Percentiles rank a stretch among this genome's conserved stretches.
phyloP scores from a whole-genome alignment of 2,888 invertebrate species.

The Eristalis tenax region DNA sequence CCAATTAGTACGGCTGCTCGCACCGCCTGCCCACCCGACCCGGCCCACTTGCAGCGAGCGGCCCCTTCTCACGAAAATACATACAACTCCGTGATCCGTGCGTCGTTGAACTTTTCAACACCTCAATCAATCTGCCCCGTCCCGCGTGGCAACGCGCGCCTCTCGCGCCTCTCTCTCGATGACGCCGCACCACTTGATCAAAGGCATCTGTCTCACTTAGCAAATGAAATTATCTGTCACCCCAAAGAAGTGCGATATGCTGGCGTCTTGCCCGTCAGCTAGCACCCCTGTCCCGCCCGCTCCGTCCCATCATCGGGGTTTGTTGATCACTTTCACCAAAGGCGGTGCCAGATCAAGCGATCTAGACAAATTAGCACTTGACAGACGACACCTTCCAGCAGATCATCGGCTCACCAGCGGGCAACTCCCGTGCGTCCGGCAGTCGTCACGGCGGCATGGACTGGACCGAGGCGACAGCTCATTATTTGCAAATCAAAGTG shows the following conservation, averaged over 20 bases:
- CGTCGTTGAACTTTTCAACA: slow-evolving; percentile 63
- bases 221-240: slow-evolving; percentile 46
- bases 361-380: slow-evolving; percentile 32
- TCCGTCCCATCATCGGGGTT: too few species aligned
- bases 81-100: slow-evolving; percentile 12
- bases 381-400: slow-evolving; percentile 43
- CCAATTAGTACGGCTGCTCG: not conserved
- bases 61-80: slow-evolving; percentile 8
- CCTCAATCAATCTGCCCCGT: slow-evolving; percentile 49
- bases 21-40: not conserved
- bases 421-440: not conserved
- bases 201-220: slow-evolving; percentile 41
- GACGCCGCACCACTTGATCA: slow-evolving; percentile 42
- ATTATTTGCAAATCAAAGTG: not conserved
- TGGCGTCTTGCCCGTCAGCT: slow-evolving; percentile 53
- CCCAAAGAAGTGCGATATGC: slow-evolving; percentile 11
- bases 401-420: not conserved
- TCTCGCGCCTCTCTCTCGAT: not conserved
- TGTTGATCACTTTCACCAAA: slow-evolving; percentile 41
- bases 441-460: not conserved
- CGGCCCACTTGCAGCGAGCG: not conserved
- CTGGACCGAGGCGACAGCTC: not conserved
- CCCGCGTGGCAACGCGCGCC: not conserved
- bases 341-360: slow-evolving; percentile 29
- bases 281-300: not conserved